A percentile compares a stretch with the other conserved stretches of the same genome.
phyloP scores from a whole-genome alignment of 2,888 invertebrate genomes.

The Drosophila monieri region DNA sequence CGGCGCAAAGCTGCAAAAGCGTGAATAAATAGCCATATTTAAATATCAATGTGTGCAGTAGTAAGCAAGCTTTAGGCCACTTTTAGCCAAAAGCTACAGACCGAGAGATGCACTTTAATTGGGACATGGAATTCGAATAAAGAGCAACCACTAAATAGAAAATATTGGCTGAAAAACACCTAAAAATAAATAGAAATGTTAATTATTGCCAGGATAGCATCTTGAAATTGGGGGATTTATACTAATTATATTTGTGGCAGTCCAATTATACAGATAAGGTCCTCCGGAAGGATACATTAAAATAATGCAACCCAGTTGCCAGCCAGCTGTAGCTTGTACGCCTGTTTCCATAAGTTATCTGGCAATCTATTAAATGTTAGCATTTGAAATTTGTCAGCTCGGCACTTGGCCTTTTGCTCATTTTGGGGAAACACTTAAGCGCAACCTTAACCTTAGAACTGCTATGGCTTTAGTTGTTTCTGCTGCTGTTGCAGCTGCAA shows the following conservation, averaged over 20 bases:
- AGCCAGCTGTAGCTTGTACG: neutral
- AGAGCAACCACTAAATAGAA: neutral
- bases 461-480: constrained; percentile 6
- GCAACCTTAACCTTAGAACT: constrained; percentile 67
- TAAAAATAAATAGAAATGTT: too few species aligned
- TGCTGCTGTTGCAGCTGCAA: constrained; percentile 6
- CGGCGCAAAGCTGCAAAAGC: constrained; percentile 8
- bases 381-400: constrained; percentile 59
- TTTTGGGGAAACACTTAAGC: constrained; percentile 66
- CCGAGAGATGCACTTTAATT: neutral
- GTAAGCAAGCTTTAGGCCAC: neutral
- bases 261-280: constrained; percentile 9
- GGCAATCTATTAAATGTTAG: constrained; percentile 32
- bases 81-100: neutral
- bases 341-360: constrained; percentile 29
- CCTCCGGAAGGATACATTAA: constrained; percentile 12
- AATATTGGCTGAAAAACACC: neutral
- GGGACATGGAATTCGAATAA: neutral
- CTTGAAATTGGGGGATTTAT: constrained; percentile 1
- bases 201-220: neutral
- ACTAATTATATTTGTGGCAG: neutral
- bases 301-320: constrained; percentile 17
- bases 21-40: constrained; percentile 25
- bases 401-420: constrained; percentile 42
- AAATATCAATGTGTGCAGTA: neutral